Evolutionary conservation across 2,888 invertebrate genomes (phyloP).

Genomic region (Steromphala cineraria): DNA sequence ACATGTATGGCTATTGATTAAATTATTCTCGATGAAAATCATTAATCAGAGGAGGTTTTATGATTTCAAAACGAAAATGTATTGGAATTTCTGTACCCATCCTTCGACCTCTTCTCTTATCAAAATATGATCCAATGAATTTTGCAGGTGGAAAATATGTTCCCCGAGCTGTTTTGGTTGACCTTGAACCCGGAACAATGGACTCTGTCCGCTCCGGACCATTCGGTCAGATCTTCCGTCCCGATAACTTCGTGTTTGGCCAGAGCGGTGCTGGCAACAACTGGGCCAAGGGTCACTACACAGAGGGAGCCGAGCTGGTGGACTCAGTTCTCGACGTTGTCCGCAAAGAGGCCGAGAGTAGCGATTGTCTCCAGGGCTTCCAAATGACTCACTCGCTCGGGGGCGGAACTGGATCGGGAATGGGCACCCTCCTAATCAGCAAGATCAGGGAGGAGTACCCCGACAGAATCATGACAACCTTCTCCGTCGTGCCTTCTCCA

Average conservation of each 20-base stretch:
- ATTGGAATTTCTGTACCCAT: too few relatives aligned
- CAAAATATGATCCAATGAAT: conserved; percentile 78
- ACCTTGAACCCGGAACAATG: conserved; percentile 97
- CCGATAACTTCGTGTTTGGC: conserved; percentile 93
- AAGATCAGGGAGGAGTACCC: conserved; percentile 88
- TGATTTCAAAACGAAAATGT: too few relatives aligned
- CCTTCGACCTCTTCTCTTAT: conserved; percentile 85
- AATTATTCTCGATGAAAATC: too few relatives aligned
- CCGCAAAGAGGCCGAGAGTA: conserved; percentile 70
- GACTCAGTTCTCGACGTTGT: conserved; percentile 72
- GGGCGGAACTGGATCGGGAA: conserved; percentile 91
- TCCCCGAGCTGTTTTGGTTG: conserved; percentile 93
- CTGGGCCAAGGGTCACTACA: conserved; percentile 94
- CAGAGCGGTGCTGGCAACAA: conserved; percentile 82
- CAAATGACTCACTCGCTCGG: conserved; percentile 82
- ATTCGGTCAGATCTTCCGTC: conserved; percentile 83
- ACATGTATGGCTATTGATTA: too few relatives aligned
- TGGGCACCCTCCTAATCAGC: conserved; percentile 92
- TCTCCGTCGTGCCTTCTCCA: conserved; percentile 91
- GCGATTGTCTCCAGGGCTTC: conserved; percentile 72
- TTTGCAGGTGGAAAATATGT: conserved; percentile 86
- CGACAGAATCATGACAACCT: conserved; percentile 88
- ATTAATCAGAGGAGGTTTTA: too few relatives aligned
- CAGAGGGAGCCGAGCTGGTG: conserved; percentile 83
- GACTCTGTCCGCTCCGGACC: conserved; percentile 95